Evolutionary conservation across 2,888 invertebrate genomes (phyloP), one percentile per base, ranked within the genome.

Genomic region (Tinea pellionella): DNA sequence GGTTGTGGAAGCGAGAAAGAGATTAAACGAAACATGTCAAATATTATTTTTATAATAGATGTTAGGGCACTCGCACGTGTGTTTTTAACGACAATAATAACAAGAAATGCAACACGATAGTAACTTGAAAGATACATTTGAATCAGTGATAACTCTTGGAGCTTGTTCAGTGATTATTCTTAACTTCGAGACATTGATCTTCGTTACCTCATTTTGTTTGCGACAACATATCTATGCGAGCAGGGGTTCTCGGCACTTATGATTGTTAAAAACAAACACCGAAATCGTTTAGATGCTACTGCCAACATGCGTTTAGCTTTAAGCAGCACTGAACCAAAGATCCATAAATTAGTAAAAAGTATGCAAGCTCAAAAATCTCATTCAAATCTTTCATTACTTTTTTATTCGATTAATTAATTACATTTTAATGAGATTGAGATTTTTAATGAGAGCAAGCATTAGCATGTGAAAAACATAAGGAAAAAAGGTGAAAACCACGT

Each of bases 51-150:
- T n/a, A n/a, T n/a, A n/a, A n/a, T n/a, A n/a, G n/a, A n/a, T n/a
- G n/a, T n/a, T n/a, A n/a, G n/a, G n/a, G n/a, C n/a, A n/a, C n/a
- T n/a, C n/a, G n/a, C n/a, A n/a, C n/a, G n/a, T n/a, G n/a, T n/a
- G n/a, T n/a, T n/a, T n/a, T n/a, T n/a, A n/a, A n/a, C n/a, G n/a
- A n/a, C n/a, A n/a, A n/a, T n/a, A n/a, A n/a, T n/a, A n/a, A n/a
- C n/a, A n/a, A n/a, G 62, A 64, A 64, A 62, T 64, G 63, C 63
- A 64, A 63, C 65, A 65, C 56, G 63, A 65, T 53, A 63, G 60
- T 59, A 63, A 65, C 60, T 61, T 61, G 37, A 62, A 61, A 63
- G 61, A 65, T 62, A 64, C 63, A 42, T 64, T 65, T 59, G 62
- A 64, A 57, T 51, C 63, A 63, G 61, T 61, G 63, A 61, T 62